Percentiles rank a stretch among this genome's conserved stretches.
phyloP scores from a whole-genome alignment of 2,888 invertebrate genomes.

The Helleia helle region DNA sequence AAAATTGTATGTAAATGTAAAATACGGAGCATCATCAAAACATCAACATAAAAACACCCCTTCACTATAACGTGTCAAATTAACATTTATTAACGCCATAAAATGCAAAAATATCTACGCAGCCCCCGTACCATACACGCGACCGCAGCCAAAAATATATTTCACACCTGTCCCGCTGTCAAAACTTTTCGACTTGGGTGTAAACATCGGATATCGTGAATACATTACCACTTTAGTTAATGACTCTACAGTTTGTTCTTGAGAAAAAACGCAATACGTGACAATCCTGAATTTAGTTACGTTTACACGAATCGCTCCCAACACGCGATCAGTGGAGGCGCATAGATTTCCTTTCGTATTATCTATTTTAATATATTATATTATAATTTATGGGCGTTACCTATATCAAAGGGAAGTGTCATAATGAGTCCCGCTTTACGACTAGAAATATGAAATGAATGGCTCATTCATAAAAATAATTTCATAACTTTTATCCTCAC shows the following conservation, averaged over 20 bases:
- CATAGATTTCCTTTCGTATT: conserved; percentile 1
- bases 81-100: conserved; percentile 10
- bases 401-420: conserved; percentile 3
- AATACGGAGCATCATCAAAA: conserved; percentile 1
- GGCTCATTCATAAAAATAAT: conserved; percentile 4
- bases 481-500: neutral
- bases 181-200: conserved; percentile 22
- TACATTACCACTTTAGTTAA: conserved; percentile 1
- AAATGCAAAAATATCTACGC: conserved; percentile 6
- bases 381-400: conserved; percentile 1
- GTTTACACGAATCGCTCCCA: neutral
- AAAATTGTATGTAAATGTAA: no score
- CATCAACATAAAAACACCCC: conserved; percentile 8
- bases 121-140: conserved; percentile 8
- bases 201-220: neutral
- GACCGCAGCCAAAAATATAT: conserved; percentile 8
- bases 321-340: conserved; percentile 1
- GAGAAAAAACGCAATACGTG: neutral
- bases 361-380: conserved; percentile 3
- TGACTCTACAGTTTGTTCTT: neutral
- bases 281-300: neutral
- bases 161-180: conserved; percentile 27
- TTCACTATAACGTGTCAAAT: conserved; percentile 9
- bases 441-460: neutral
- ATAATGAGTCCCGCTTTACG: conserved; percentile 8